Evolutionary conservation across 64 coral and sea anemone genomes (phyloP).

Genomic region (Stylophora pistillata): DNA sequence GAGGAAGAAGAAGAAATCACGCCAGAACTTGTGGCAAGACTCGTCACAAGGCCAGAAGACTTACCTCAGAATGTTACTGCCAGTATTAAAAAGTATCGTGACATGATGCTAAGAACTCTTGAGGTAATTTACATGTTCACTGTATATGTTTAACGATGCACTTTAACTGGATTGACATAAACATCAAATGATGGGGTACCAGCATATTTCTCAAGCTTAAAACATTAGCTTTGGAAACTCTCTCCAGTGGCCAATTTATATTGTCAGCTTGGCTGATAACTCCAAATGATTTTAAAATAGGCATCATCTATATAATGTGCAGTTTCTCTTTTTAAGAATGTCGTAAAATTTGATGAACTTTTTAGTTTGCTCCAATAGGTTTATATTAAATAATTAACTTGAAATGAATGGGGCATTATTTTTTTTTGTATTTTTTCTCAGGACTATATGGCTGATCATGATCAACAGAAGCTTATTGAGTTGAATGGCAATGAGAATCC

Average conservation of each 20-base stretch:
- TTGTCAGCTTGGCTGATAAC: too few relatives aligned
- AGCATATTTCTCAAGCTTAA: too few relatives aligned
- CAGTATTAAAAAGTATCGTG: conserved; percentile 78
- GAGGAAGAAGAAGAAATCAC: conserved; percentile 87
- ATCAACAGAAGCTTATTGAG: conserved; percentile 93
- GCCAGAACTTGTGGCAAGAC: conserved; percentile 71
- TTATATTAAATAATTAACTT: too few relatives aligned
- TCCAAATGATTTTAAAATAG: too few relatives aligned
- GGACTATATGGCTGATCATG: conserved; percentile 96
- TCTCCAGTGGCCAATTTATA: too few relatives aligned
- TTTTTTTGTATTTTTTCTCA: conserved; percentile 3
- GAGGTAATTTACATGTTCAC: conserved; percentile 53
- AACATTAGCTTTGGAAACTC: too few relatives aligned
- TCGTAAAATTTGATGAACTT: too few relatives aligned
- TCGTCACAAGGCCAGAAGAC: conserved; percentile 92
- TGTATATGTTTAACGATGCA: too few relatives aligned
- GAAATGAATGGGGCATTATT: too few relatives aligned
- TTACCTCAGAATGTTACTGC: conserved; percentile 75
- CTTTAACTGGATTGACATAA: background rate
- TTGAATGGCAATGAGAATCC: conserved; percentile 89
- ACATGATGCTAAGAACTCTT: conserved; percentile 86
- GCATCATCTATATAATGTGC: too few relatives aligned
- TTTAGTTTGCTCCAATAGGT: too few relatives aligned
- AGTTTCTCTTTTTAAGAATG: too few relatives aligned
- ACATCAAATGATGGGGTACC: background rate